Percentiles rank a stretch among this genome's conserved stretches.
These are phyloP conservation scores for Zaprionus ornatus DNA, from an alignment of 1,140 invertebrate genomes.

Conservation along the genomic window DNA sequence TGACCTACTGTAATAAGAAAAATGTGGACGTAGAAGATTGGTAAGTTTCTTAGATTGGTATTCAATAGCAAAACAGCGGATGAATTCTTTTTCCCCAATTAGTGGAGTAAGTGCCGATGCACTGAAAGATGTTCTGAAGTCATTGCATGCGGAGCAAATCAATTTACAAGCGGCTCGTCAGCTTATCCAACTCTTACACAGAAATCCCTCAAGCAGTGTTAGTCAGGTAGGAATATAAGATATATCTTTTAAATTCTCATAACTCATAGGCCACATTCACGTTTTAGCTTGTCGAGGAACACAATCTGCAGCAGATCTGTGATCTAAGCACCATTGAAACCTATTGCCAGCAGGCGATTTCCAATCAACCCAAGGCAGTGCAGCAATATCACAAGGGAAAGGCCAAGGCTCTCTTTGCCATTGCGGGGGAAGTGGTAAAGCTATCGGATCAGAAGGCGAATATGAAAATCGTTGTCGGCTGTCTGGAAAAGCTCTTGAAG, in stretches of 20 bases:
- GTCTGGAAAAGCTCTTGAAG: constrained; percentile 85
- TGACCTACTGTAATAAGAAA: constrained; percentile 87
- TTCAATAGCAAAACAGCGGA: not conserved
- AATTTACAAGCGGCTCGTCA: constrained; percentile 85
- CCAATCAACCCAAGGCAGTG: constrained; percentile 88
- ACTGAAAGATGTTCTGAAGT: constrained; percentile 87
- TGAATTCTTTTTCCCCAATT: not conserved
- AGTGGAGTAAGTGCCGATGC: constrained; percentile 82
- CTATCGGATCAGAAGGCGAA: constrained; percentile 87
- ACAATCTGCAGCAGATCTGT: constrained; percentile 87
- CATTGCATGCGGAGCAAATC: constrained; percentile 86
- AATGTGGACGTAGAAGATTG: constrained; percentile 86
- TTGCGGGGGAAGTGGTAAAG: constrained; percentile 86
- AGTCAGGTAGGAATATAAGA: constrained; percentile 49
- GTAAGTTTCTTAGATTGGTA: constrained; percentile 53
- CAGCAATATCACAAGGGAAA: constrained; percentile 89
- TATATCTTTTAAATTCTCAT: not conserved
- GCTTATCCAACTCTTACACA: constrained; percentile 78
- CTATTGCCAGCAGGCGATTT: constrained; percentile 87
- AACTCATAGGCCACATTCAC: constrained; percentile 3
- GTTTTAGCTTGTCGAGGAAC: constrained; percentile 86
- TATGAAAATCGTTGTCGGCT: constrained; percentile 86
- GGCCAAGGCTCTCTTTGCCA: constrained; percentile 87
- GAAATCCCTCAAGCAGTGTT: constrained; percentile 84
- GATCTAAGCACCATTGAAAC: constrained; percentile 86